phyloP scores from a whole-genome alignment of 2,888 invertebrate species.

The Ceriagrion tenellum region DNA sequence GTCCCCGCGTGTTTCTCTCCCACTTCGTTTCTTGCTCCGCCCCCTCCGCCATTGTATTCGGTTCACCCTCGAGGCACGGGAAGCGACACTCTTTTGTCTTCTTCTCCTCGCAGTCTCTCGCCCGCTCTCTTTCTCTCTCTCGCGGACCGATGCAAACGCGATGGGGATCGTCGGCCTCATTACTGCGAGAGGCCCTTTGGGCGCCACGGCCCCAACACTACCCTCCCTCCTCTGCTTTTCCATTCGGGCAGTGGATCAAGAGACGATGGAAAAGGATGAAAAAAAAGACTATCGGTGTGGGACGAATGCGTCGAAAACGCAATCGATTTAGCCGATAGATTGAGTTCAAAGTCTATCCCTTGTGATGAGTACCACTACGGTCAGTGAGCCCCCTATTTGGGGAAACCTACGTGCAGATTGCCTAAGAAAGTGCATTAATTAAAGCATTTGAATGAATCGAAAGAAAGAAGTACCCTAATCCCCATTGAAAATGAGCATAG shows the following conservation, averaged over 20 bases:
- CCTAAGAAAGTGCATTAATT: background rate
- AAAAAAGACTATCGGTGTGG: background rate
- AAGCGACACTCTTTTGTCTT: background rate
- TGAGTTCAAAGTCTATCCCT: background rate
- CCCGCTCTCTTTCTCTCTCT: background rate
- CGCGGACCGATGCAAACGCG: background rate
- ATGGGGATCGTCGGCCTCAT: conserved; percentile 26
- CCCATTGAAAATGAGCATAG: too few species aligned
- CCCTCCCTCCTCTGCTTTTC: background rate
- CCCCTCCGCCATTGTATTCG: background rate
- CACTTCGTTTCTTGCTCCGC: background rate
- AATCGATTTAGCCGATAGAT: background rate
- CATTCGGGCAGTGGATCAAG: background rate
- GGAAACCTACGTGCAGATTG: background rate
- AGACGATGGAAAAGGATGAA: background rate
- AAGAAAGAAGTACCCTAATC: too few species aligned
- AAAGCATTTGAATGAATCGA: background rate
- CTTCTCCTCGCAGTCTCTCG: background rate
- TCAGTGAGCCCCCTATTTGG: background rate
- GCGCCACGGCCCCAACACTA: background rate
- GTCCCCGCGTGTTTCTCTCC: background rate
- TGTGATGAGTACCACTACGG: background rate
- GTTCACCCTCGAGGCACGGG: background rate
- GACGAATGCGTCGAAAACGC: background rate
- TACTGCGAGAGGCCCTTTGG: background rate